Conservation (phyloP, 2,113 vertebrate species). For the Taxidea taxus region DNA sequence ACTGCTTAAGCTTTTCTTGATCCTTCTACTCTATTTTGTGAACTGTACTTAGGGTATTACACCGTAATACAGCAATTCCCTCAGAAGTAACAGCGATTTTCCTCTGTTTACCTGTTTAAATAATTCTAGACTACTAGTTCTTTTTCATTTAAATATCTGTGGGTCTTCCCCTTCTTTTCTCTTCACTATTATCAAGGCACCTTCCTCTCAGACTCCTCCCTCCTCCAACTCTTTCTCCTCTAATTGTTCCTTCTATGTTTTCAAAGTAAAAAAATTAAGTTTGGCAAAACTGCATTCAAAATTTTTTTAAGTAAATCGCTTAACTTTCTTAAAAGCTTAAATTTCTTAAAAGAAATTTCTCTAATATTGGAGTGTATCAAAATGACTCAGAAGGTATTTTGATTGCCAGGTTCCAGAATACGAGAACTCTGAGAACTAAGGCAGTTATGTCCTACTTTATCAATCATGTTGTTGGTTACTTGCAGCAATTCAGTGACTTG, state of each 20-base stretch:
- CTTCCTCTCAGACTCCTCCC: background rate
- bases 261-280: constrained; percentile 23
- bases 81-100: background rate
- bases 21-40: background rate
- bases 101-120: background rate
- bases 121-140: background rate
- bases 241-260: background rate
- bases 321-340: background rate
- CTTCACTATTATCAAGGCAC: background rate
- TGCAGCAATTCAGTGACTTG: background rate
- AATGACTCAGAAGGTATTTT: constrained; percentile 18
- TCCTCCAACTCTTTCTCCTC: background rate
- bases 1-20: background rate
- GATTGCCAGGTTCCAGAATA: constrained; percentile 18
- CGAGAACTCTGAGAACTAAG: background rate
- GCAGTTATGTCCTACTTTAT: background rate
- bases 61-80: background rate
- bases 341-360: background rate
- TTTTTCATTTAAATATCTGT: background rate
- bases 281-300: constrained; percentile 4
- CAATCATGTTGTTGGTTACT: background rate
- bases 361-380: background rate
- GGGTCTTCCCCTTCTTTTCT: background rate
- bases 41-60: background rate
- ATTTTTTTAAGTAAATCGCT: background rate